Evolutionary conservation across 1,140 invertebrate species (phyloP), one percentile per base, ranked within the genome.

Genomic region (Bombus superbus): DNA sequence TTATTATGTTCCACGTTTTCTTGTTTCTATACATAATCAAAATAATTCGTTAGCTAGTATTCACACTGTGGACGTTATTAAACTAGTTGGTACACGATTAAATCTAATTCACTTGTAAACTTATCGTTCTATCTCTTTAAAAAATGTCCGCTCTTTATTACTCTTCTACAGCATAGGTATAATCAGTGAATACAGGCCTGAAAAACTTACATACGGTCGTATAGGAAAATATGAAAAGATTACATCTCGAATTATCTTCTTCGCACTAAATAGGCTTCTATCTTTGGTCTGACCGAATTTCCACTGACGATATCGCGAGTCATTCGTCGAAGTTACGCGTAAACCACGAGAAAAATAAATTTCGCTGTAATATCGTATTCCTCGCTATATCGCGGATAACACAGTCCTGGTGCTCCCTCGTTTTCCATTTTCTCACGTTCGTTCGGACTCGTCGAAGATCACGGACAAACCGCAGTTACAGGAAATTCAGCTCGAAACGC

Each of bases 161-260:
- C 22, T 38, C 66, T 40, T 83, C 59, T 25, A 62, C 32, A 44
- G 10, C n/a, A 28, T 62, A 71, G 38, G 53, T 78, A 76, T 66
- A 57, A 83, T 79, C 78, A 74, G 79, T 83, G 83, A 89, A 59
- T 88, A 74, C 84, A 89, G 84, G 62, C 76, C 78, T 68, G 84
- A 66, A 64, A 40, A 78, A 57, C 79, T 81, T 76, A 81, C 42
- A 76, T 73, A 74, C 74, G 75, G 85, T 90, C 72, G 66, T 44
- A 83, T 90, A 90, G 53, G 89, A 90, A 90, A 90, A 90, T 90
- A 90, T 90, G 76, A 69, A 90, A 82, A 80, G 72, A 83, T 89
- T 82, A 87, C 75, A 87, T 90, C 69, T 88, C 62, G 79, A 86
- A 83, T 83, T 57, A 69, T 84, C 71, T 82, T 75, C 62, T 59